A percentile compares a stretch with the other conserved stretches of the same genome.
Evolutionary conservation across 2,113 vertebrate species (phyloP).

Genomic region (Axis porcinus): DNA sequence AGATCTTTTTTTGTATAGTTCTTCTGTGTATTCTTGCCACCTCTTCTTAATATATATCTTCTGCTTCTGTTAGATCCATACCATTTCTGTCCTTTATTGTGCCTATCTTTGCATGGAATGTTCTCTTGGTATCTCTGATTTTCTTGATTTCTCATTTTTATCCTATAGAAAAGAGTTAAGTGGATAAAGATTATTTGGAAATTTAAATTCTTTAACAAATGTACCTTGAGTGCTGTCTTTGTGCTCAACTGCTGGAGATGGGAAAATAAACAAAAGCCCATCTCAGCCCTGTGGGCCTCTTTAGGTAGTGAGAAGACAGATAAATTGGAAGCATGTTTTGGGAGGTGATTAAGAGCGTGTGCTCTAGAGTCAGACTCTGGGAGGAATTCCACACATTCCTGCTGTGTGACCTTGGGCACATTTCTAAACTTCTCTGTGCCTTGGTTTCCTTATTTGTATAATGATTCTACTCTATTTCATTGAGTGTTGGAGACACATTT

Average conservation of each 20-base stretch:
- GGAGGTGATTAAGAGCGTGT: background rate
- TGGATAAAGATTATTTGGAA: background rate
- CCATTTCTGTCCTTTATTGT: background rate
- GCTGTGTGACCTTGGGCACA: background rate
- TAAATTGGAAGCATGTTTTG: background rate
- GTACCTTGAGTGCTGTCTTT: background rate
- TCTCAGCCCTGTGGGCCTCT: background rate
- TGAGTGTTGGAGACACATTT: background rate
- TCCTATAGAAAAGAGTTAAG: background rate
- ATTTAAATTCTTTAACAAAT: slow-evolving; percentile 34
- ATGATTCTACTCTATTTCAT: background rate
- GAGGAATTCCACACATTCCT: background rate
- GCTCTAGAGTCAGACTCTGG: background rate
- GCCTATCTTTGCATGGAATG: background rate
- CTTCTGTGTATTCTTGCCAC: background rate
- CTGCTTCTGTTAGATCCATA: background rate
- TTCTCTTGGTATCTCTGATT: background rate
- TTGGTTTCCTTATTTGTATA: slow-evolving; percentile 1
- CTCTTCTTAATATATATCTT: background rate
- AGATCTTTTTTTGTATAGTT: background rate
- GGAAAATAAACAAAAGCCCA: slow-evolving; percentile 24
- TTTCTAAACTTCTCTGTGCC: background rate
- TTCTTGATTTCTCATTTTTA: slow-evolving; percentile 3
- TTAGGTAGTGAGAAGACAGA: background rate
- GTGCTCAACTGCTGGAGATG: background rate